Evolutionary conservation across 2,888 invertebrate species (phyloP).

Genomic region (Rhogogaster chlorosoma): DNA sequence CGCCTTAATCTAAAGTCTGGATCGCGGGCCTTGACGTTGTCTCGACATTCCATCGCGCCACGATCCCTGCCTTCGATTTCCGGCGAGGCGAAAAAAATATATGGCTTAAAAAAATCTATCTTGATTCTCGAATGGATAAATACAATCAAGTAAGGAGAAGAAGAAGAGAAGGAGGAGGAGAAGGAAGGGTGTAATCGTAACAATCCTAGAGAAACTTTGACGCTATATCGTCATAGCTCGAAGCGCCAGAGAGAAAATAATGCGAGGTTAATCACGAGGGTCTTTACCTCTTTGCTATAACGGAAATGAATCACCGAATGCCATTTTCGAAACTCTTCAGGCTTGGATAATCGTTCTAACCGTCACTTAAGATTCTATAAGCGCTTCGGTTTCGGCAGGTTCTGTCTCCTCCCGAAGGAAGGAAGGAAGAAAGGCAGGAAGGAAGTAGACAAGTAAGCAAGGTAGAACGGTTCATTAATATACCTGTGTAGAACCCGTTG

Average conservation of each 20-base stretch:
- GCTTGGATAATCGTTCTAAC: constrained; percentile 11
- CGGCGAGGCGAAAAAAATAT: not conserved
- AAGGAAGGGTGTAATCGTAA: not conserved
- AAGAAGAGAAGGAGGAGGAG: too few species aligned
- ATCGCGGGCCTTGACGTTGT: not conserved
- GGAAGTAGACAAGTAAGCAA: not conserved
- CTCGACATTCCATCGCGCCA: not conserved
- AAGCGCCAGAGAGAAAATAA: not conserved
- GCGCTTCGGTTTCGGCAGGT: not conserved
- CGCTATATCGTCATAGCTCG: not conserved
- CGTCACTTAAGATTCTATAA: constrained; percentile 27
- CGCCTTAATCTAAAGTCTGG: not conserved
- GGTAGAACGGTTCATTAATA: not conserved
- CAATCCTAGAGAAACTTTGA: not conserved
- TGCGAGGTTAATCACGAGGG: not conserved
- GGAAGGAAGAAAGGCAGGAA: not conserved
- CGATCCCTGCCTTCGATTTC: not conserved
- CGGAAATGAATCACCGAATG: constrained; percentile 50
- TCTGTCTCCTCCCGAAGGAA: not conserved
- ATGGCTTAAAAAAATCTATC: not conserved
- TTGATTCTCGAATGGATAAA: not conserved
- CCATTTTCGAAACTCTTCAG: constrained; percentile 38
- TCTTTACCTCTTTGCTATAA: not conserved
- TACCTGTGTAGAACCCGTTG: not conserved
- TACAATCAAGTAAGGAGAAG: too few species aligned